Evolutionary conservation across 2,888 invertebrate genomes (phyloP), one percentile per base, ranked within the genome.

Genomic region (Amphipoea lucens): DNA sequence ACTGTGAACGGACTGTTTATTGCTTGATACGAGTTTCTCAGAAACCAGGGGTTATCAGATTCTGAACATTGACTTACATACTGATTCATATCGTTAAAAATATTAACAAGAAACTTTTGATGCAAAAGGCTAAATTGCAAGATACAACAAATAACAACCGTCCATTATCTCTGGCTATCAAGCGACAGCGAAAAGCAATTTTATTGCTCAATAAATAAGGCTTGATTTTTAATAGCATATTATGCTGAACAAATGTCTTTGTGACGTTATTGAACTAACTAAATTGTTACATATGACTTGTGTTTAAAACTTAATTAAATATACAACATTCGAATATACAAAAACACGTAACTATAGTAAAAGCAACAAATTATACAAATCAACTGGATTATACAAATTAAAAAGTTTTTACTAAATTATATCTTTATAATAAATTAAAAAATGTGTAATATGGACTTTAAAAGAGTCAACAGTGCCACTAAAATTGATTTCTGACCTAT

Each of bases 151-250:
- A 72, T 63, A 72, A 63, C 57, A 36, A n/a, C 7, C 40, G 12
- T 73, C 4, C 2, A 70, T 48, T 62, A 71, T 78, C 36, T 66
- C 29, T 67, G 45, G 29, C 48, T 75, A 76, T 77, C 65, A 85
- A 87, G 87, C 77, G 74, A 81, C 69, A 79, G 23, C 40, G 40
- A 78, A 90, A 90, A 92, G 90, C 92, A 93, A 93, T 91, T 83
- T 90, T 90, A 94, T 93, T 92, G 91, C 92, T 92, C 70, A 90
- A 12, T 78, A 78, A 84, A 90, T 91, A 93, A 91, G 89, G 90
- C 91, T 76, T 87, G 78, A 81, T 85, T 88, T 85, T 36, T 72
- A 81, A 72, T 45, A 74, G 45, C 72, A 69, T 76, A 51, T 74
- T 82, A 68, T 45, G n/a, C 51, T 76, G 57, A 69, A 80, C 62